phyloP scores from a whole-genome alignment of 2,797 vertebrate species.

The Fistularia commersonii region DNA sequence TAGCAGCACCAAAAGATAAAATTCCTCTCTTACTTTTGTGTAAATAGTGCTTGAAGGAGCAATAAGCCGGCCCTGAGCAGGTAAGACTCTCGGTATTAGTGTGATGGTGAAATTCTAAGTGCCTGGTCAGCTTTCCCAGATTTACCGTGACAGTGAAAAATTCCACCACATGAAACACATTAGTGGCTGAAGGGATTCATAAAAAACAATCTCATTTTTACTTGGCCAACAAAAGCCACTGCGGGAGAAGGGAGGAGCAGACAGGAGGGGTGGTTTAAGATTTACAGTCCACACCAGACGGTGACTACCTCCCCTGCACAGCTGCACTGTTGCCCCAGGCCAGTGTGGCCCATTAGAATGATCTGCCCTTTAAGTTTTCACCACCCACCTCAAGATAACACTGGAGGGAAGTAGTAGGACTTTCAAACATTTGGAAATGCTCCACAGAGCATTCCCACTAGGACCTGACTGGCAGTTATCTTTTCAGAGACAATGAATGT shows the following conservation, averaged over 20 bases:
- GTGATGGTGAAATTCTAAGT: conserved; percentile 1
- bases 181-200: conserved; percentile 66
- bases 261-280: conserved; percentile 44
- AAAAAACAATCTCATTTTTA: conserved; percentile 65
- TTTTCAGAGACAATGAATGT: conserved; percentile 57
- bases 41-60: conserved; percentile 2
- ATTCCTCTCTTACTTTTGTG: not conserved
- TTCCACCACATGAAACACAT: conserved; percentile 70
- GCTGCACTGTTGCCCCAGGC: conserved; percentile 66
- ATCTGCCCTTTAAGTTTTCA: conserved; percentile 72
- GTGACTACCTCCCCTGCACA: conserved; percentile 52
- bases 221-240: conserved; percentile 47
- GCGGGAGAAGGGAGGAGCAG: conserved; percentile 27
- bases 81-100: conserved; percentile 6
- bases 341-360: conserved; percentile 58
- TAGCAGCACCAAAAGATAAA: not conserved
- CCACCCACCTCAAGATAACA: conserved; percentile 68
- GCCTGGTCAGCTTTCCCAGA: conserved; percentile 30
- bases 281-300: conserved; percentile 64
- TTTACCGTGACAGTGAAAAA: conserved; percentile 57
- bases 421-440: conserved; percentile 64
- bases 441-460: conserved; percentile 48
- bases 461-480: conserved; percentile 51
- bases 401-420: conserved; percentile 24
- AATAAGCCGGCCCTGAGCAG: not conserved